Evolutionary conservation across 2,797 vertebrate genomes (phyloP).

Genomic region (Pygocentrus nattereri): DNA sequence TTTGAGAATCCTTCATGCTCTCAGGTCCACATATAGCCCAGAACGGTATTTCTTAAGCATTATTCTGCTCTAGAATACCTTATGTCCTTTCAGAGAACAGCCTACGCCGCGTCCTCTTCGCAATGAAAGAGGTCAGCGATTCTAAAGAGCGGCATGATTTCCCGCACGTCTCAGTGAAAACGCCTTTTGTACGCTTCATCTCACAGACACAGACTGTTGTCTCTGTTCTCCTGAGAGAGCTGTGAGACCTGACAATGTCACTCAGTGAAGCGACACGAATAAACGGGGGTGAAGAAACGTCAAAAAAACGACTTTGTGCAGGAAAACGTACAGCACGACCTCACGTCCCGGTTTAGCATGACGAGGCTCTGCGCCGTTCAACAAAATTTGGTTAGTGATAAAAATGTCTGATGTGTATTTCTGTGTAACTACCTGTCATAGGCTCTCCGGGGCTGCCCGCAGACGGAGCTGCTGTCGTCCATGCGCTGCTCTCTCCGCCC

Average conservation of each 20-base stretch:
- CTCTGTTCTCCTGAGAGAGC: not conserved
- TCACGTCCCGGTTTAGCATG: too few relatives aligned
- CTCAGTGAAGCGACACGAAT: not conserved
- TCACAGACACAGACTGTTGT: not conserved
- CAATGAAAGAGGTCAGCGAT: not conserved
- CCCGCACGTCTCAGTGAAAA: not conserved
- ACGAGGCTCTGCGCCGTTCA: not conserved
- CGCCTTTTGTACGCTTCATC: not conserved
- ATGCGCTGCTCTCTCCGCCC: slow-evolving; percentile 21
- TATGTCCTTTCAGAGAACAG: not conserved
- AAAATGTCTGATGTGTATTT: slow-evolving; percentile 40
- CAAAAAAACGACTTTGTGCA: not conserved
- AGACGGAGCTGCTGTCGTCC: slow-evolving; percentile 26
- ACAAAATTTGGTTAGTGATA: not conserved
- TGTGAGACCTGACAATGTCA: slow-evolving; percentile 1
- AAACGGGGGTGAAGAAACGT: not conserved
- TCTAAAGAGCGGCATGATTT: not conserved
- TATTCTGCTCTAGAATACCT: not conserved
- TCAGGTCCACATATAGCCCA: too few relatives aligned
- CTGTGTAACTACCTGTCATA: slow-evolving; percentile 49
- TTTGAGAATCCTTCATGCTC: too few relatives aligned
- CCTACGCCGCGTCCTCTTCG: not conserved
- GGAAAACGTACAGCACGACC: not conserved
- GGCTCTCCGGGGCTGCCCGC: not conserved
- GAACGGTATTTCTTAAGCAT: not conserved